Percentiles rank a stretch among this genome's conserved stretches.
Conservation (phyloP, 2,888 invertebrate species). For the Pandemis cinnamomeana region DNA sequence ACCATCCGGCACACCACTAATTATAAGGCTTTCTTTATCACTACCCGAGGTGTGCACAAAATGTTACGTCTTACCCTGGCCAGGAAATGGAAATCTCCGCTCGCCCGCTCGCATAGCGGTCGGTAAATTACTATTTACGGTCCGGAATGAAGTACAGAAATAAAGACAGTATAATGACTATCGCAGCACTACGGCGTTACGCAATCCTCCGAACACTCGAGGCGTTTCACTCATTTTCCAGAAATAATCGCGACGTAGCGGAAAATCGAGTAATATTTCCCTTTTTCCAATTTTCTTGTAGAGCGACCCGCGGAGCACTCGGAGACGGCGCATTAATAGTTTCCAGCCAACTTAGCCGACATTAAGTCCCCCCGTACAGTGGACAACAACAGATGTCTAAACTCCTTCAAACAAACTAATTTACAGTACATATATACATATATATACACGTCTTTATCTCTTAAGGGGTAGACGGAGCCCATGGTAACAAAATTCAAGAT, state of each 20-base stretch:
- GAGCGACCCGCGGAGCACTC: background rate
- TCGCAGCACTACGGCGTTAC: background rate
- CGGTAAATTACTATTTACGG: no score
- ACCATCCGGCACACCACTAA: no score
- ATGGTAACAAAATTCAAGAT: no score
- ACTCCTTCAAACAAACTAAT: background rate
- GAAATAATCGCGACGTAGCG: conserved; percentile 7
- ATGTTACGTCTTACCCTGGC: no score
- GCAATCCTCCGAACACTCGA: background rate
- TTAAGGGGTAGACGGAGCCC: no score
- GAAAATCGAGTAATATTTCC: conserved; percentile 6
- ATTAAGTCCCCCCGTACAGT: conserved; percentile 4
- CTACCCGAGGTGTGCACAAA: no score
- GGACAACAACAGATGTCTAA: background rate
- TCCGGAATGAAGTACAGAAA: no score
- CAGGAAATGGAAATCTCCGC: no score
- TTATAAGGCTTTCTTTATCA: no score
- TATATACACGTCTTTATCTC: no score
- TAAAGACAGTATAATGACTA: background rate
- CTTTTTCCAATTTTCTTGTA: conserved; percentile 25
- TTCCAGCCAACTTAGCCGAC: conserved; percentile 17
- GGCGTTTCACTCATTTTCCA: background rate
- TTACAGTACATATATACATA: no score
- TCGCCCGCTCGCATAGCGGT: no score
- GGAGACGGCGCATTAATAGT: conserved; percentile 8